These are phyloP conservation scores for Hippotragus niger DNA, from an alignment of 2,113 vertebrate genomes.

Conservation along the genomic window DNA sequence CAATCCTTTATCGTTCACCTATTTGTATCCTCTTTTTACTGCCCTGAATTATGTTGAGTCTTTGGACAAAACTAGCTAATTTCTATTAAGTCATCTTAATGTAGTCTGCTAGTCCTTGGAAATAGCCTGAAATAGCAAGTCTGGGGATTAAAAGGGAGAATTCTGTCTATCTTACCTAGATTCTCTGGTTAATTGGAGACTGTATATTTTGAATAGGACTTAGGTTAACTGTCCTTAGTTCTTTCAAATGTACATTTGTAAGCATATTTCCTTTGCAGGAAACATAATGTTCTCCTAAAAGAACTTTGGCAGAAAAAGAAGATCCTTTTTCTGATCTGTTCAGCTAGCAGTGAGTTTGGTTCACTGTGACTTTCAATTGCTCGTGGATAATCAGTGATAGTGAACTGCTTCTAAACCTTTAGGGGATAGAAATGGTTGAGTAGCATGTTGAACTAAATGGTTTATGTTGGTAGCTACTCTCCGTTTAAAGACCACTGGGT, in stretches of 20 bases:
- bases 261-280: neutral
- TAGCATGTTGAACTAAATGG: slow-evolving; percentile 34
- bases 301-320: neutral
- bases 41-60: neutral
- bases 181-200: neutral
- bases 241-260: slow-evolving; percentile 7
- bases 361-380: neutral
- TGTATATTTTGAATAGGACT: neutral
- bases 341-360: neutral
- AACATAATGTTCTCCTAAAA: neutral
- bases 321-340: neutral
- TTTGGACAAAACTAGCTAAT: neutral
- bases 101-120: neutral
- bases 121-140: neutral
- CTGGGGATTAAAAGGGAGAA: neutral
- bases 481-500: neutral
- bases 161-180: neutral
- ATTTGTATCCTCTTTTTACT: slow-evolving; percentile 14
- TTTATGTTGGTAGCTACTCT: neutral
- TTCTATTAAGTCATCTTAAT: neutral
- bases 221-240: neutral
- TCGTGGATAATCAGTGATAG: neutral
- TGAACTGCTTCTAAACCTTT: neutral
- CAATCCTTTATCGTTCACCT: neutral
- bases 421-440: neutral